Conservation (phyloP, 2,113 vertebrate species). For the Aegithalos caudatus region DNA sequence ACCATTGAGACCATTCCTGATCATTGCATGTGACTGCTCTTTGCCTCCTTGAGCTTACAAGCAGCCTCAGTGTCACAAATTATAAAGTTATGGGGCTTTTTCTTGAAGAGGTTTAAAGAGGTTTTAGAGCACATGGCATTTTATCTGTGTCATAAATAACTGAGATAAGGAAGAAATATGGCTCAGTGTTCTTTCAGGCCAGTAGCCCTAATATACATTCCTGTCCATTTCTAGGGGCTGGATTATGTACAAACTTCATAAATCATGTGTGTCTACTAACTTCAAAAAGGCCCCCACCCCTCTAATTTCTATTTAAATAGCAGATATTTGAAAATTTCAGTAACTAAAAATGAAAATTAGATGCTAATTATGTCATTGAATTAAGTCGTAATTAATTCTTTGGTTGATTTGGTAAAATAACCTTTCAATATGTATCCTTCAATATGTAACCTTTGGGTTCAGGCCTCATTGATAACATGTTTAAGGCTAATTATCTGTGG, state of each 20-base stretch:
- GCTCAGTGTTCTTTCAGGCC: background rate
- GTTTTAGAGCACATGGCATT: background rate
- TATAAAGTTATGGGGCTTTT: background rate
- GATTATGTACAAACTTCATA: background rate
- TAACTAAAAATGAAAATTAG: background rate
- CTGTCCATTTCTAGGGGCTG: background rate
- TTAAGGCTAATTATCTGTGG: background rate
- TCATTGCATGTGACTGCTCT: background rate
- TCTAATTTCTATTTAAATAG: background rate
- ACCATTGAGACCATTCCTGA: background rate
- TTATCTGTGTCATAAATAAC: background rate
- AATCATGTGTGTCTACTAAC: background rate
- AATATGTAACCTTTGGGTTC: background rate
- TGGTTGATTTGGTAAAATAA: background rate
- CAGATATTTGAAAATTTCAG: background rate
- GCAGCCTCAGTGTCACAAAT: background rate
- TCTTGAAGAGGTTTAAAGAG: background rate
- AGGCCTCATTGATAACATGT: background rate
- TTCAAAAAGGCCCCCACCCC: background rate
- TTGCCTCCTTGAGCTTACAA: background rate
- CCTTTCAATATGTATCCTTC: background rate
- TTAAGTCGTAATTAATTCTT: background rate
- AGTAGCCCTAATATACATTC: background rate
- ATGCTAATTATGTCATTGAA: background rate
- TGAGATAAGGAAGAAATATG: background rate